Percentiles rank a stretch among this genome's conserved stretches.
phyloP scores from a whole-genome alignment of 1,140 invertebrate genomes.

The Diorhabda elongata region DNA sequence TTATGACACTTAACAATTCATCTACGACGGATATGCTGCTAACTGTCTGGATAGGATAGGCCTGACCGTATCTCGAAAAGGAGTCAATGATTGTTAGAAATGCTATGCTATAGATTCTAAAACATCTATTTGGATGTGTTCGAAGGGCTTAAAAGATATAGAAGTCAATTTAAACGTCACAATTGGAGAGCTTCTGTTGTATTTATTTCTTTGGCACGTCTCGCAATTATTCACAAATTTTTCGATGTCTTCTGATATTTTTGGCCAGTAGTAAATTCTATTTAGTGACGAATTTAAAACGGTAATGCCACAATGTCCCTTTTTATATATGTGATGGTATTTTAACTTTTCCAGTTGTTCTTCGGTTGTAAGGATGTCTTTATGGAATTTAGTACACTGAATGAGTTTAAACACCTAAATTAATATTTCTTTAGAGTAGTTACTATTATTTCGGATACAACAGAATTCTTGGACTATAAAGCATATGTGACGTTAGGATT shows the following conservation, averaged over 20 bases:
- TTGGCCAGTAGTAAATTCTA: conserved; percentile 28
- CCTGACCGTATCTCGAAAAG: conserved; percentile 9
- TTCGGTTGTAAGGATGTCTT: conserved; percentile 19
- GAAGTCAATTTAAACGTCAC: conserved; percentile 22
- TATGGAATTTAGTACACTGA: conserved; percentile 18
- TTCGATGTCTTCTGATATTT: conserved; percentile 25
- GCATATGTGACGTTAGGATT: conserved; percentile 23
- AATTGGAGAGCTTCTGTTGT: conserved; percentile 23
- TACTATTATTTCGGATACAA: neutral
- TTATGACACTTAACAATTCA: conserved; percentile 21
- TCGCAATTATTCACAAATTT: conserved; percentile 20
- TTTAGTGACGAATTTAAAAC: conserved; percentile 23
- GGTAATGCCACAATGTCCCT: conserved; percentile 28
- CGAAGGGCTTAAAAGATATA: conserved; percentile 24
- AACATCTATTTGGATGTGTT: conserved; percentile 31
- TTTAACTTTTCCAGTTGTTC: conserved; percentile 29
- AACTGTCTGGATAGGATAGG: conserved; percentile 20
- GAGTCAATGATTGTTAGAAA: conserved; percentile 6
- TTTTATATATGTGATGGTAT: neutral
- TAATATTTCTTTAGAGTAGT: conserved; percentile 24
- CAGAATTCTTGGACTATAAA: conserved; percentile 19
- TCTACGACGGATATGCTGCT: conserved; percentile 20
- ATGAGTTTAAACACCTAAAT: conserved; percentile 28
- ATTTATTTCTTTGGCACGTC: conserved; percentile 28
- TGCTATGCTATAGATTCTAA: conserved; percentile 23